A percentile compares a stretch with the other conserved stretches of the same genome.
Evolutionary conservation across 2,113 vertebrate genomes (phyloP).

Genomic region (Tragelaphus scriptus): DNA sequence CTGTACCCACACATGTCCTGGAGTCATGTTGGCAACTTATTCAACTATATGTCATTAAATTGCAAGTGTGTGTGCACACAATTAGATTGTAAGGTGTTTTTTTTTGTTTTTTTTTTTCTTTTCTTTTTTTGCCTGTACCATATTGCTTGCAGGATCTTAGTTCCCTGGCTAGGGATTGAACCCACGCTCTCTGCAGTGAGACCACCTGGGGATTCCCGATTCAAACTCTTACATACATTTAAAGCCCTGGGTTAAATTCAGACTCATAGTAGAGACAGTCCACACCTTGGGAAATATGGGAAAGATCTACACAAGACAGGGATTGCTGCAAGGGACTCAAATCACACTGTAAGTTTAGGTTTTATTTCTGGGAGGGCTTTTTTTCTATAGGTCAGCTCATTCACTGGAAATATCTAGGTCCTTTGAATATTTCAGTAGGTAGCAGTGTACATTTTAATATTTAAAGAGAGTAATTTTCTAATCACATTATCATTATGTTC

Average conservation of each 20-base stretch:
- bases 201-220: background rate
- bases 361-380: background rate
- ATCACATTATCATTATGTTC: background rate
- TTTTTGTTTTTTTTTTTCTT: rapidly evolving
- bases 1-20: background rate
- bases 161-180: background rate
- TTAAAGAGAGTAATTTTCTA: background rate
- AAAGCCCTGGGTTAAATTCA: background rate
- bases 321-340: background rate
- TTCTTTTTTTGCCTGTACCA: background rate
- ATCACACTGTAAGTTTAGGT: background rate
- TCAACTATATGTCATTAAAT: background rate
- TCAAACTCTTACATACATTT: background rate
- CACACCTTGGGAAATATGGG: background rate
- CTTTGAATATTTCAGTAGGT: background rate
- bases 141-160: background rate
- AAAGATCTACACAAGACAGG: background rate
- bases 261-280: background rate
- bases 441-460: background rate
- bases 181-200: background rate
- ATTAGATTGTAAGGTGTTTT: background rate
- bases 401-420: background rate
- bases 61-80: background rate
- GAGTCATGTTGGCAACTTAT: background rate
- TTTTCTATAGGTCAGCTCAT: background rate